These are phyloP conservation scores for Sebastes vulpes DNA, from an alignment of 2,797 vertebrate genomes.

Conservation along the genomic window DNA sequence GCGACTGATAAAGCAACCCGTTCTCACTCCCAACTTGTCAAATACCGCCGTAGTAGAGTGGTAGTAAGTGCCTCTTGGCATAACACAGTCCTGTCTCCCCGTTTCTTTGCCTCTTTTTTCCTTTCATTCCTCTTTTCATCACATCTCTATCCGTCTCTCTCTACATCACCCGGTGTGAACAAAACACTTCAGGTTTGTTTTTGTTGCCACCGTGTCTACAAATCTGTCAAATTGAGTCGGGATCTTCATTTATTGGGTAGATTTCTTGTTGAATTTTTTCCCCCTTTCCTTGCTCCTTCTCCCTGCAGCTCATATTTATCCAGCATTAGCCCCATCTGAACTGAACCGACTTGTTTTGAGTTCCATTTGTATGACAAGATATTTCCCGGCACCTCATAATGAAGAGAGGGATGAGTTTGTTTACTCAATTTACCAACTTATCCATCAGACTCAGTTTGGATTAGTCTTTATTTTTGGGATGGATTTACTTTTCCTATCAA, in stretches of 20 bases:
- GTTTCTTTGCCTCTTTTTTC: background rate
- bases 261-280: conserved; percentile 17
- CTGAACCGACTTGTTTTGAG: conserved; percentile 49
- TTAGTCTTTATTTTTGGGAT: conserved; percentile 53
- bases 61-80: background rate
- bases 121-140: background rate
- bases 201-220: conserved; percentile 17
- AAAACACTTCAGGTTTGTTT: conserved; percentile 12
- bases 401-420: conserved; percentile 61
- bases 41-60: too few species aligned
- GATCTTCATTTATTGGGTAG: conserved; percentile 33
- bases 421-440: conserved; percentile 70
- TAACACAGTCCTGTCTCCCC: background rate
- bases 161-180: background rate
- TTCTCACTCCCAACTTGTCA: too few species aligned
- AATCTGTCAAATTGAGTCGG: conserved; percentile 29
- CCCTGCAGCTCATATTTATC: conserved; percentile 36
- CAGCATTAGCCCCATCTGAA: conserved; percentile 57
- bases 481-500: conserved; percentile 55
- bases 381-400: conserved; percentile 58
- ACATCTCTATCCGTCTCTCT: background rate
- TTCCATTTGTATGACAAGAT: conserved; percentile 59
- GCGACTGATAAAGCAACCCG: too few species aligned
- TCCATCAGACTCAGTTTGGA: conserved; percentile 68
- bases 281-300: background rate